Base-by-base conservation (phyloP, 1,140 invertebrate genomes). In the Sipha flava region DNA sequence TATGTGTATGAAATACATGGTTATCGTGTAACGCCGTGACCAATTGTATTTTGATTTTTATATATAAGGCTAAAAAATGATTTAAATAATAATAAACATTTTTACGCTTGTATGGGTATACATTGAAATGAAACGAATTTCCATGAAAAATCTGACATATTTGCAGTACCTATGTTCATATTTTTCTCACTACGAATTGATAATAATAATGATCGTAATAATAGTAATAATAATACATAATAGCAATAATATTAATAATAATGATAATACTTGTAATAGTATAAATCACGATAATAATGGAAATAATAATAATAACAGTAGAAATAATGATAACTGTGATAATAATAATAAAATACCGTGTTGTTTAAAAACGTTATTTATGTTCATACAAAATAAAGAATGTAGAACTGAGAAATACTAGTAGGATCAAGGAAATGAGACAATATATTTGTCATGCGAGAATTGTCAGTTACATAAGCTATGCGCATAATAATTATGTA, bases 61-160 rank as follows among this genome's bases (percentile, higher is more conserved):
- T 57, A 7, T 29, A 43, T 40, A 23, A 10, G 26, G 0, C n/a
- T 40, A 70, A 66, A 70, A 57, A 77, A 37, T 57, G 0, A 37
- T 54, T 49, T 23, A 73, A 43, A 77, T 57, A 59, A 77, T 57
- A 57, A 29, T 26, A 43, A 77, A 57, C 73, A 59, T 77, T 77
- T 77, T 77, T 77, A 77, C 73, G 73, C 73, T 77, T 77, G 49
- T 57, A 40, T 6, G 34, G 23, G 73, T 54, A 29, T n/a, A 37
- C 18, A 31, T 59, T 59, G 52, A 57, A 54, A 57, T 57, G 73
- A 77, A 77, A 77, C 73, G 34, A 77, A 77, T 77, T 77, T 59
- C 73, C 73, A 40, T 77, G 54, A 54, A 77, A 57, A 77, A 77
- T 77, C 21, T 16, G 49, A 40, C 73, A 40, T 31, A n/a, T 47